A percentile compares a stretch with the other conserved stretches of the same genome.
These are phyloP conservation scores for Eulacestoma nigropectus DNA, from an alignment of 2,113 vertebrate genomes.

Conservation along the genomic window DNA sequence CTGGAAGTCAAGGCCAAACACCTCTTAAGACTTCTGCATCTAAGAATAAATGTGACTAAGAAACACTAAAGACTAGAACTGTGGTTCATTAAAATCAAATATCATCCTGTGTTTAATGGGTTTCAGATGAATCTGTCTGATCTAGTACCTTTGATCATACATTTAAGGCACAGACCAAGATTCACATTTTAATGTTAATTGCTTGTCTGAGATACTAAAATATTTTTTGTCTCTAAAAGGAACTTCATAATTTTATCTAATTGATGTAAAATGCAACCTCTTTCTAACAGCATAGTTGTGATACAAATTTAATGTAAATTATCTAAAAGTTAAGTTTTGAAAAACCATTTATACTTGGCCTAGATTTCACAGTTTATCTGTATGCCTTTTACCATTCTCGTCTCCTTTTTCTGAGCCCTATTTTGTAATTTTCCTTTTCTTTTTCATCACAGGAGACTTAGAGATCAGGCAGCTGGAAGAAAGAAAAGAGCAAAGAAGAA, in stretches of 20 bases:
- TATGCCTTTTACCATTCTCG: background rate
- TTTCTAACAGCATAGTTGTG: background rate
- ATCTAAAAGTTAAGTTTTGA: background rate
- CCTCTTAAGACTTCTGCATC: background rate
- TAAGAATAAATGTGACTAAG: background rate
- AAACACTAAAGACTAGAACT: background rate
- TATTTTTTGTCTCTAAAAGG: background rate
- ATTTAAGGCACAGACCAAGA: background rate
- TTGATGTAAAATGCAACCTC: background rate
- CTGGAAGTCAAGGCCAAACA: conserved; percentile 1
- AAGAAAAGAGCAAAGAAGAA: background rate
- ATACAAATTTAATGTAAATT: background rate
- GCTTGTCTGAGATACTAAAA: background rate
- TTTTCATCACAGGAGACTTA: background rate
- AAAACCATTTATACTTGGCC: background rate
- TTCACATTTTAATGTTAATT: background rate
- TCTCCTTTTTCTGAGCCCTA: background rate
- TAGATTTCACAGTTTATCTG: background rate
- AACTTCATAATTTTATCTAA: background rate
- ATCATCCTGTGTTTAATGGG: background rate
- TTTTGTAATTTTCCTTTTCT: background rate
- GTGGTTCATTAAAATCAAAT: background rate
- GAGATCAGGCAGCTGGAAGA: background rate
- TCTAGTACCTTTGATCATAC: background rate
- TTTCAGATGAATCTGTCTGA: background rate